Evolutionary conservation across 2,113 vertebrate genomes (phyloP).

Genomic region (Hyla sarda): DNA sequence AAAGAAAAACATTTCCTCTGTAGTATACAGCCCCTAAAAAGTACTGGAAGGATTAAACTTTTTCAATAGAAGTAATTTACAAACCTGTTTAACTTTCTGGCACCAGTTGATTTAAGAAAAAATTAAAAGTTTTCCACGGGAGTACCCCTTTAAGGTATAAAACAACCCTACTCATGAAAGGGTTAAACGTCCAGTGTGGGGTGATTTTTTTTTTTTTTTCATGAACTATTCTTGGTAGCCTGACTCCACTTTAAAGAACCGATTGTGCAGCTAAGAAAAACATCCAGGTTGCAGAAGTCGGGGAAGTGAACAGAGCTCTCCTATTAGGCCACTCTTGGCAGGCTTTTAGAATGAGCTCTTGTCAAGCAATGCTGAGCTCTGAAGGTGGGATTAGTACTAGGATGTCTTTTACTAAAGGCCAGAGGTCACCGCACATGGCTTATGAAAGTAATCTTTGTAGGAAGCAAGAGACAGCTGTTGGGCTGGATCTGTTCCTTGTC

Average conservation of each 20-base stretch:
- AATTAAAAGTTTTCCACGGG: no score
- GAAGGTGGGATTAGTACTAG: constrained; percentile 49
- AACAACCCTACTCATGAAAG: background rate
- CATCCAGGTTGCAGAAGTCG: constrained; percentile 34
- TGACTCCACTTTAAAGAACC: constrained; percentile 24
- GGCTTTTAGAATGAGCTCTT: constrained; percentile 53
- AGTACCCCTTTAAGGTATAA: background rate
- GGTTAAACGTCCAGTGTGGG: background rate
- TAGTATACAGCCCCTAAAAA: no score
- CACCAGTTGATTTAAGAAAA: no score
- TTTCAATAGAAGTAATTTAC: no score
- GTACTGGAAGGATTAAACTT: no score
- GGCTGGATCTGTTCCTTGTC: constrained; percentile 42
- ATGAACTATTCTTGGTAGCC: constrained; percentile 31
- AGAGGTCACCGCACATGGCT: constrained; percentile 50
- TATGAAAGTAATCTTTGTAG: constrained; percentile 55
- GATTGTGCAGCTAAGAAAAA: constrained; percentile 39
- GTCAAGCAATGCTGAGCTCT: constrained; percentile 27
- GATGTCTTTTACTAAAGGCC: constrained; percentile 48
- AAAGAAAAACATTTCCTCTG: no score
- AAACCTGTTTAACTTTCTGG: no score
- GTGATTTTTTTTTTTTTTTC: no score
- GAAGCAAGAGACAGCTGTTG: constrained; percentile 53
- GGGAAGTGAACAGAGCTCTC: constrained; percentile 14
- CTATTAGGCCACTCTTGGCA: constrained; percentile 52